Base-by-base conservation (phyloP, 35 echinoderm and acorn worm genomes). In the Apostichopus japonicus region DNA sequence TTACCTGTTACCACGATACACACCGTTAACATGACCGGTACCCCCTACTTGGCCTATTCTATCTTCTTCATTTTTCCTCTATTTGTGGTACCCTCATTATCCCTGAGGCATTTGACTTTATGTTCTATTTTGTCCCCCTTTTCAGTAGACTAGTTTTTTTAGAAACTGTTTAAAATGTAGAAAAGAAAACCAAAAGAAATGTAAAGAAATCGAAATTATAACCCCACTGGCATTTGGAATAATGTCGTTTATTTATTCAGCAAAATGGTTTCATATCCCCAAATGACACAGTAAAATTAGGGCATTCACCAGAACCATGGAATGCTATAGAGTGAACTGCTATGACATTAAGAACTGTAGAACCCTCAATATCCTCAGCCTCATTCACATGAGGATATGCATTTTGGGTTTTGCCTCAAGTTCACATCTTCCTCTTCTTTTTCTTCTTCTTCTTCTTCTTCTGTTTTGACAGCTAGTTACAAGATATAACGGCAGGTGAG, bases 401-500 rank as follows among this genome's bases (percentile, higher is more conserved):
- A 19, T 75, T 57, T 54, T 84, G 55, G 54, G 56, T 59, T 61
- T 44, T 44, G 81, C 81, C 81, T 84, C 17, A 84, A 84, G 81
- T 84, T 84, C 55, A 84, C 81, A 58, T 84, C 21, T 75, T 44
- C 33, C 33, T 44, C 33, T 44, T 44, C 33, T 1, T 33, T 33
- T 44, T 44, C 33, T 44, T 44, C 33, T 65, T 65, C 19, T 44
- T 44, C 33, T 44, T 44, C 33, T 65, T 65, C 19, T 83, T 83
- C 53, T 84, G 55, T 84, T 84, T 84, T 84, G 81, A 84, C 81
- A 84, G 81, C 78, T 57, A 84, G 81, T 55, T 55, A 84, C 53
- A 58, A 10, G 81, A 84, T 84, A 58, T 16, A 84, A 8, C 22
- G 81, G 81, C 81, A 84, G 81, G 81, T 84, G 81, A 84, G 81